Percentiles rank a stretch among this genome's conserved stretches.
These are phyloP conservation scores for Meta bourneti DNA, from an alignment of 2,888 invertebrate genomes.

Conservation along the genomic window DNA sequence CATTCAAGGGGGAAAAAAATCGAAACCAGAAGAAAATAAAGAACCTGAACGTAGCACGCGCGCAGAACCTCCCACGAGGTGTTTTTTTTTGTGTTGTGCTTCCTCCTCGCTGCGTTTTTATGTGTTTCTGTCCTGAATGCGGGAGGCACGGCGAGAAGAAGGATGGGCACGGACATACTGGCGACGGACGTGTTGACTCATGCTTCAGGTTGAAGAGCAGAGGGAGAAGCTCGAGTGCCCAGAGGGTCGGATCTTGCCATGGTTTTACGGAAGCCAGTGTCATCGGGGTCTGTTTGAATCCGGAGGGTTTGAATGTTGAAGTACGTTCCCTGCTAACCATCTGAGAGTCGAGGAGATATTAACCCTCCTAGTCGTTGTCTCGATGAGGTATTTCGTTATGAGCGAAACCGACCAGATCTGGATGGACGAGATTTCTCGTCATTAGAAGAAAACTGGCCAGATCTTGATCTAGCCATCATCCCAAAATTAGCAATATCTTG, in stretches of 20 bases:
- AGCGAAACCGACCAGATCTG: too few species aligned
- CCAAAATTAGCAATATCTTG: too few species aligned
- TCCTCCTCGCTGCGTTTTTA: conserved; percentile 31
- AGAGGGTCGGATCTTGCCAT: background rate
- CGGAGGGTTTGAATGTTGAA: too few species aligned
- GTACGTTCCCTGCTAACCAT: too few species aligned
- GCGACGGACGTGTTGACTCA: conserved; percentile 66
- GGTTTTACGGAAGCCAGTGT: too few species aligned
- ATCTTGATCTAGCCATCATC: too few species aligned
- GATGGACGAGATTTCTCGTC: too few species aligned
- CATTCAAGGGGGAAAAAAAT: conserved; percentile 3
- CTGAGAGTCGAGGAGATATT: too few species aligned
- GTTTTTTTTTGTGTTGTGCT: conserved; percentile 43
- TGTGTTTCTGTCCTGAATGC: conserved; percentile 22
- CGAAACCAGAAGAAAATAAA: background rate
- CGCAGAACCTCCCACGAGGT: conserved; percentile 47
- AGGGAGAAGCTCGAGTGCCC: background rate
- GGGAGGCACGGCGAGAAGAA: conserved; percentile 6
- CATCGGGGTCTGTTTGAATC: too few species aligned
- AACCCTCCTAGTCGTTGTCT: too few species aligned
- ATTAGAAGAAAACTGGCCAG: too few species aligned
- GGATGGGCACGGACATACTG: conserved; percentile 37
- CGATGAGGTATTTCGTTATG: too few species aligned
- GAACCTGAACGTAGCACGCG: conserved; percentile 13
- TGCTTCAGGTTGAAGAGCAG: conserved; percentile 11